Conservation (phyloP, 2,888 invertebrate species). For the Polylopha cassiicola region DNA sequence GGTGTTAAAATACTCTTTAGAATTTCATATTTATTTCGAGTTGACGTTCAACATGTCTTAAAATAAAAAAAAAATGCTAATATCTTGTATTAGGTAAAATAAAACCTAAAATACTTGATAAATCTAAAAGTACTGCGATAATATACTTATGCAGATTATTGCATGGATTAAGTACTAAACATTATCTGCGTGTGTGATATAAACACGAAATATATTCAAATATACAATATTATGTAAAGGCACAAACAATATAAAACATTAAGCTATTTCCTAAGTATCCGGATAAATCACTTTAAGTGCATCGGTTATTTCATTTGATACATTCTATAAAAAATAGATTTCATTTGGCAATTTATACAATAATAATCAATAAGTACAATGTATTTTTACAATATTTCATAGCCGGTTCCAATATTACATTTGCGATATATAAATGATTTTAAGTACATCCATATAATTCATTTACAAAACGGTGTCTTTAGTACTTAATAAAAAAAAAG, state of each 20-base stretch:
- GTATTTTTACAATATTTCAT: slow-evolving; percentile 10
- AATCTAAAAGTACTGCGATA: slow-evolving; percentile 42
- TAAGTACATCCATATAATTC: slow-evolving; percentile 25
- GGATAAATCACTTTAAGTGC: slow-evolving; percentile 30
- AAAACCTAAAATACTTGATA: slow-evolving; percentile 35
- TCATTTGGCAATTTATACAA: slow-evolving; percentile 67
- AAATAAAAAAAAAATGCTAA: slow-evolving; percentile 43
- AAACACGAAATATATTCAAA: slow-evolving; percentile 40
- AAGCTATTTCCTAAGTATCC: slow-evolving; percentile 29
- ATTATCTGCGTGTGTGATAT: slow-evolving; percentile 14
- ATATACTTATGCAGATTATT: slow-evolving; percentile 50
- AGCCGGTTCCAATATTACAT: slow-evolving; percentile 6
- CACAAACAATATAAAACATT: slow-evolving; percentile 64
- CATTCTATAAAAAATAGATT: slow-evolving; percentile 65
- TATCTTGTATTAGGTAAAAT: slow-evolving; percentile 37
- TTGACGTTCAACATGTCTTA: slow-evolving; percentile 11
- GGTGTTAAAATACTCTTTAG: slow-evolving; percentile 16
- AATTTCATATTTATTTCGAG: slow-evolving; percentile 14
- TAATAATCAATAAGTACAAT: slow-evolving; percentile 29
- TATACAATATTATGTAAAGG: slow-evolving; percentile 59
- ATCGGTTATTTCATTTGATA: slow-evolving; percentile 31
- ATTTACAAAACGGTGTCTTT: slow-evolving; percentile 42
- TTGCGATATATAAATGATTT: slow-evolving; percentile 11
- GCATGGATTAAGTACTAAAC: slow-evolving; percentile 34
- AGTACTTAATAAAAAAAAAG: slow-evolving; percentile 50